Conservation (phyloP, 1,140 invertebrate species). For the Thaumatotibia leucotreta region DNA sequence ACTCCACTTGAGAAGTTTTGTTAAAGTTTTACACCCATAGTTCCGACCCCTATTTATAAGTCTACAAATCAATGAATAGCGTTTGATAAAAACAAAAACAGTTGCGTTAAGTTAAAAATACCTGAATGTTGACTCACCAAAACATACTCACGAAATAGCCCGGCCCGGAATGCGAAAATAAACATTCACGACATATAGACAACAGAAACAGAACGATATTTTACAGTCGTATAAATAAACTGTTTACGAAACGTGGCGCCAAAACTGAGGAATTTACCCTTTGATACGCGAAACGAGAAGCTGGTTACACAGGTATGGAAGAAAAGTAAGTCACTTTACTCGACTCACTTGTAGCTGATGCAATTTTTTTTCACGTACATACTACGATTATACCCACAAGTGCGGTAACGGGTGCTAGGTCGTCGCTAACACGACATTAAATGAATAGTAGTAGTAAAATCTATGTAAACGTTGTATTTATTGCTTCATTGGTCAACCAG, state of each 20-base stretch:
- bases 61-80: too few relatives aligned
- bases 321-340: too few relatives aligned
- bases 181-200: neutral
- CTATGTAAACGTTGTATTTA: too few relatives aligned
- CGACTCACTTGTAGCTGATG: too few relatives aligned
- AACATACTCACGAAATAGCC: neutral
- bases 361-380: neutral
- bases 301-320: neutral
- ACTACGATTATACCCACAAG: neutral
- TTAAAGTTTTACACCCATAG: too few relatives aligned
- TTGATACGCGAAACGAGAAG: neutral
- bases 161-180: neutral
- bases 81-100: neutral
- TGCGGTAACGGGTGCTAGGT: too few relatives aligned
- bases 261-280: neutral
- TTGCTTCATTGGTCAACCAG: too few relatives aligned
- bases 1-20: too few relatives aligned
- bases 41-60: too few relatives aligned
- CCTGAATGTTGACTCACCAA: neutral
- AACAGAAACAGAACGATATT: neutral
- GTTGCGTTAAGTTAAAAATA: neutral
- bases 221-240: neutral
- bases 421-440: too few relatives aligned
- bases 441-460: too few relatives aligned
- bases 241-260: neutral